phyloP scores from a whole-genome alignment of 2,888 invertebrate species.

The Heterodera filipjevi region DNA sequence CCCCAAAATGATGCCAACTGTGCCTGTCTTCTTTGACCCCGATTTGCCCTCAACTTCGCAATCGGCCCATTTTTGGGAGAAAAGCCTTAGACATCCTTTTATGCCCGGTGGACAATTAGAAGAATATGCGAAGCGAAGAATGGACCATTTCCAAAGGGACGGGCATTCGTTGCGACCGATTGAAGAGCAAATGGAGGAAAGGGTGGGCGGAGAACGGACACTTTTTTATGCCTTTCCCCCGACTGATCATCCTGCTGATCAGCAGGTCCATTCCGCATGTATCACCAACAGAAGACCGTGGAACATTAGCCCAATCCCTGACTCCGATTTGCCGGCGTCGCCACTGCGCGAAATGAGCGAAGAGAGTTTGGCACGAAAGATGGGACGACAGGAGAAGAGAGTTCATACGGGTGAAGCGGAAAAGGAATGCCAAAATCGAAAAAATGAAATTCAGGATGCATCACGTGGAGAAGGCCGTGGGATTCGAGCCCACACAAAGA shows the following conservation, averaged over 20 bases:
- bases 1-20: neutral
- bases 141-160: neutral
- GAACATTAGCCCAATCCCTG: conserved; percentile 1
- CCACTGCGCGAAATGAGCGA: neutral
- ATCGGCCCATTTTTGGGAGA: neutral
- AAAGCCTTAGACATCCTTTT: neutral
- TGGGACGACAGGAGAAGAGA: conserved; percentile 8
- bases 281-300: conserved; percentile 23
- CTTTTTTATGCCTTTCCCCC: neutral
- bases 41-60: conserved; percentile 27
- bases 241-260: neutral
- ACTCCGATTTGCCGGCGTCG: neutral
- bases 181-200: conserved; percentile 16
- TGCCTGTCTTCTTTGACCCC: conserved; percentile 9
- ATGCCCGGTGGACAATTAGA: neutral
- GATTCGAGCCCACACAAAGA: conserved; percentile 17
- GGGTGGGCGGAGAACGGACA: neutral
- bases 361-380: neutral
- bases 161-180: neutral
- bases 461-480: conserved; percentile 22
- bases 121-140: neutral
- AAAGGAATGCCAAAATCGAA: neutral
- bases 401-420: conserved; percentile 12
- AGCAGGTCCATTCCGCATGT: conserved; percentile 25
- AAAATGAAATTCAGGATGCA: conserved; percentile 7